Base-by-base conservation (phyloP, 2,888 invertebrate genomes). In the Thyatira batis region DNA sequence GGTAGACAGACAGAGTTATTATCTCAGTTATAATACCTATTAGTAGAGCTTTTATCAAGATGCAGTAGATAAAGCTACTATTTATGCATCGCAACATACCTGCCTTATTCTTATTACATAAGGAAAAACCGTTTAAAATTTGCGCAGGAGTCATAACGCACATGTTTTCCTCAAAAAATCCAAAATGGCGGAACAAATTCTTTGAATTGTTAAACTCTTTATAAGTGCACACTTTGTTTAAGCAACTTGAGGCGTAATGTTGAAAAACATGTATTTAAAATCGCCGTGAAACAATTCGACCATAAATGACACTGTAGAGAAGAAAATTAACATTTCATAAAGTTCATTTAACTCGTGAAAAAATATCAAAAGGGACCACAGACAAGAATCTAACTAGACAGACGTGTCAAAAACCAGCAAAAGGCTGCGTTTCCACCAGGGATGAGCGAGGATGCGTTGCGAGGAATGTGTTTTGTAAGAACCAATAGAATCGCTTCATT, bases 251-350 rank as follows among this genome's bases (percentile, higher is more conserved):
- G 25, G 20, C 20, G 17, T 27, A 48, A 48, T 17, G 48, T 48
- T 10, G 48, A 27, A 17, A 48, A 39, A 39, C 39, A 39, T 17
- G 39, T 39, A 39, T 39, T 39, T 20, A 48, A 43, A 48, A 25
- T 17, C 17, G 48, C 27, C n/a, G 27, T 28, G 27, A 48, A 48
- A 17, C 27, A 48, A 48, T 53, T 53, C 51, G 23, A 52, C 60
- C 61, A 59, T 68, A 63, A 59, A 66, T 23, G 61, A 57, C 54
- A 57, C 57, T 33, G 28, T 45, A 52, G 33, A 55, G 61, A 56
- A 48, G 30, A 45, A 54, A 67, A 69, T 53, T 58, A 52, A 46
- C 54, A 30, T 30, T 51, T 49, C 45, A 13, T 9, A 44, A 28
- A 27, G n/a, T 49, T 49, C 44, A 44, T n/a, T 52, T 27, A 27